Evolutionary conservation across 2,797 vertebrate species (phyloP), one percentile per base, ranked within the genome.

Genomic region (Notamacropus eugenii): DNA sequence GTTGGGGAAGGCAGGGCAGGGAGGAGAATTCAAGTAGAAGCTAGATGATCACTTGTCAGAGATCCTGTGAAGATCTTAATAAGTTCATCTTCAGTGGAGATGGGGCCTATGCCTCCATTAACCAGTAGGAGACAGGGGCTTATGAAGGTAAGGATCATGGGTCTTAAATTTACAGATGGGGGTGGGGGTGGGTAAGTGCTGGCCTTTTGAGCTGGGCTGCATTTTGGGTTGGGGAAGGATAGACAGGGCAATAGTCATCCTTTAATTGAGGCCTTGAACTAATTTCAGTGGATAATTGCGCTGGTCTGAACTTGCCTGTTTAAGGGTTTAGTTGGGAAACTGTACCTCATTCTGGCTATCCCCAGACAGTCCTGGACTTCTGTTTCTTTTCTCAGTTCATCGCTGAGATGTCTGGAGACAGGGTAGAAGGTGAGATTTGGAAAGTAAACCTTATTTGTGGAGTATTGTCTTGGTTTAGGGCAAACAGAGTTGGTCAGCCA

Each of bases 231-330:
- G 22, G 24, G 22, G 74, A 87, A 46, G 24, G 40, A 27, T 82
- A 46, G 74, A 46, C 40, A 87, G n/a, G 46, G 22, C 22, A 87
- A 87, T 40, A 87, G 40, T 87, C 74, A 87, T 87, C 74, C 40
- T 87, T 40, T 87, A 87, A 87, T 87, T 87, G 74, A 87, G 74
- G 74, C 74, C 74, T 87, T 87, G 74, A 87, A 87, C 40, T 87
- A 46, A 87, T 87, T 87, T 87, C 46, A 27, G 40, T 87, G 22
- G 74, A 87, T 87, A 87, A 87, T 50, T 87, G 74, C 50, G 40
- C 74, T 87, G 74, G 74, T 46, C 74, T 87, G 74, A 46, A 46
- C 74, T 87, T 87, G 74, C 9, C 74, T 87, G 22, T 87, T 87
- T 6, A 46, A 87, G 74, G 22, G 40, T 82, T 82, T 82, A 24